Evolutionary conservation across 2,113 vertebrate species (phyloP).

Genomic region (Nanger granti): DNA sequence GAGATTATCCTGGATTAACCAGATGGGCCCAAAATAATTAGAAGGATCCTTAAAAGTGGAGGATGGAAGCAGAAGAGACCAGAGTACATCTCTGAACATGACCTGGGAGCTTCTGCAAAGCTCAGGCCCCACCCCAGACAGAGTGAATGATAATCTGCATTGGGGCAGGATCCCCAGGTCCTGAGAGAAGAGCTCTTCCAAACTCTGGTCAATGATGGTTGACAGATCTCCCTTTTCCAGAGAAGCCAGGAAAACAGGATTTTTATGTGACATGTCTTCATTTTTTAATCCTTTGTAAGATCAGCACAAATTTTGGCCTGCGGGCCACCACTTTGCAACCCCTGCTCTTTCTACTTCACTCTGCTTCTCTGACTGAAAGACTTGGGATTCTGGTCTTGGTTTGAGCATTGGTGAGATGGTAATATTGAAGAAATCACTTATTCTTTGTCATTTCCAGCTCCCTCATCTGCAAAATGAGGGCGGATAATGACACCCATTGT

Average conservation of each 20-base stretch:
- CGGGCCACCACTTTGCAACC: background rate
- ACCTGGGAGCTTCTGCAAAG: background rate
- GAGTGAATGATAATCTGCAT: background rate
- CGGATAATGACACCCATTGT: background rate
- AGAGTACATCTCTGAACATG: background rate
- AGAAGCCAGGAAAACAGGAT: background rate
- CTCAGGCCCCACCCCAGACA: background rate
- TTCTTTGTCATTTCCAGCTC: too few relatives aligned
- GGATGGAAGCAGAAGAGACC: background rate
- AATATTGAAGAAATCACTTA: background rate
- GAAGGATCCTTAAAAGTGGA: background rate
- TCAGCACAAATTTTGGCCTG: background rate
- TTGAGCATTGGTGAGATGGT: background rate
- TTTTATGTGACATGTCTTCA: background rate
- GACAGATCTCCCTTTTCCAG: background rate
- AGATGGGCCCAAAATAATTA: background rate
- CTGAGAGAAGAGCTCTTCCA: background rate
- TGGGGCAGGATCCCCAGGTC: background rate
- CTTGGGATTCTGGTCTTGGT: background rate
- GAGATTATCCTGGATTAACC: background rate
- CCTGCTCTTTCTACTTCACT: background rate
- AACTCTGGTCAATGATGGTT: background rate
- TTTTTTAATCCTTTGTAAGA: background rate
- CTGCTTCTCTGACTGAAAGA: background rate
- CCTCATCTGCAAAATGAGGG: background rate